These are phyloP conservation scores for Micoletzkya japonica DNA, from an alignment of 2,888 invertebrate genomes.

Conservation along the genomic window DNA sequence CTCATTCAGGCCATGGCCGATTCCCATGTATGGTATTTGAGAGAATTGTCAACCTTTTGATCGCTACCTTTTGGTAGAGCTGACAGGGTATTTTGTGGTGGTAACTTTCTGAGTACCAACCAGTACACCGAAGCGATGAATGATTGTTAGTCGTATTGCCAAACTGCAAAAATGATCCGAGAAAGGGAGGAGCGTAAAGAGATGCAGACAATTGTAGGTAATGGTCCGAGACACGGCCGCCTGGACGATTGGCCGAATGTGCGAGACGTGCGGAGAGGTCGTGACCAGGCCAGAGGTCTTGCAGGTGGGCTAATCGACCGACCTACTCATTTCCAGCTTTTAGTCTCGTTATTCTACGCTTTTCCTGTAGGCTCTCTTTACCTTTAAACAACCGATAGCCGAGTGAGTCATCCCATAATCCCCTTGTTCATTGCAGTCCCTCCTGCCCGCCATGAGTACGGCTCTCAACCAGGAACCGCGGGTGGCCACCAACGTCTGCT, in stretches of 20 bases:
- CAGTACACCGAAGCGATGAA: not conserved
- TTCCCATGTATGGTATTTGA: slow-evolving; percentile 75
- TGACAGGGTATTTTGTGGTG: not conserved
- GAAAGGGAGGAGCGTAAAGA: not conserved
- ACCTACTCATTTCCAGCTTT: not conserved
- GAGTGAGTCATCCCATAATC: too few relatives aligned
- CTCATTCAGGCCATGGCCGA: slow-evolving; percentile 93
- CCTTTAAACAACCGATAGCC: too few relatives aligned
- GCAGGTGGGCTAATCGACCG: slow-evolving; percentile 20
- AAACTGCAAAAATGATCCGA: not conserved
- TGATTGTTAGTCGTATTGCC: not conserved
- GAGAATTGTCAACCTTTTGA: not conserved
- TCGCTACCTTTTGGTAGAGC: not conserved
- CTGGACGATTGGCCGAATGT: slow-evolving; percentile 96
- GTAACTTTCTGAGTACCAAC: not conserved
- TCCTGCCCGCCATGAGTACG: slow-evolving; percentile 68
- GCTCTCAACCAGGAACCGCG: slow-evolving; percentile 90
- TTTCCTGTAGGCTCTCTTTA: too few relatives aligned
- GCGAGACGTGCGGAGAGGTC: slow-evolving; percentile 74
- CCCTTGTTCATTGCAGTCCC: slow-evolving; percentile 71
- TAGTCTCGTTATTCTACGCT: too few relatives aligned
- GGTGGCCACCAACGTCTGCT: slow-evolving; percentile 97
- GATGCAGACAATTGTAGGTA: slow-evolving; percentile 38
- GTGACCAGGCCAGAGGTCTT: slow-evolving; percentile 52
- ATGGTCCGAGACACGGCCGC: slow-evolving; percentile 91